A percentile compares a stretch with the other conserved stretches of the same genome.
phyloP scores from a whole-genome alignment of 2,797 vertebrate genomes.

The Rhinophrynus dorsalis region DNA sequence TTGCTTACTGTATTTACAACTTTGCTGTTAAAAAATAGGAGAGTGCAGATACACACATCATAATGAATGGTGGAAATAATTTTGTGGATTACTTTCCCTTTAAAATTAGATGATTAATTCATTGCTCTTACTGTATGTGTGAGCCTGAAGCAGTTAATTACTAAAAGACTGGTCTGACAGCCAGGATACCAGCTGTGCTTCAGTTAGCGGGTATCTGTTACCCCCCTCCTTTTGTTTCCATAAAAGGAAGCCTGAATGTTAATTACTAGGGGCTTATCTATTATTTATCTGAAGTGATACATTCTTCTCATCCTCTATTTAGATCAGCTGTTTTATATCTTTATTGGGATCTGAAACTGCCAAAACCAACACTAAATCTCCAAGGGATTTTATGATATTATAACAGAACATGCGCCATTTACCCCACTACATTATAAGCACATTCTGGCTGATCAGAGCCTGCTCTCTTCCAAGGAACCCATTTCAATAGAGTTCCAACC shows the following conservation, averaged over 20 bases:
- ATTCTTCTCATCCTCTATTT: constrained; percentile 2
- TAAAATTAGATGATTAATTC: background rate
- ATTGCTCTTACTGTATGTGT: background rate
- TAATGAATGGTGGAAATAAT: too few relatives aligned
- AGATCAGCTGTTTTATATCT: constrained; percentile 6
- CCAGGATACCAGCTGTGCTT: constrained; percentile 25
- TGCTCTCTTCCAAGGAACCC: too few relatives aligned
- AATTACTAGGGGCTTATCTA: constrained; percentile 18
- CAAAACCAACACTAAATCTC: background rate
- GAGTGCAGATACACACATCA: too few relatives aligned
- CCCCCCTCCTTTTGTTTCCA: constrained; percentile 5
- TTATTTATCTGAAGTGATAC: constrained; percentile 20
- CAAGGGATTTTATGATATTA: background rate
- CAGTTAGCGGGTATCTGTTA: constrained; percentile 1
- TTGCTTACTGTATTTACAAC: too few relatives aligned
- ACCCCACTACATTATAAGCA: too few relatives aligned
- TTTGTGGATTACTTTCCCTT: too few relatives aligned
- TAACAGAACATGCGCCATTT: background rate
- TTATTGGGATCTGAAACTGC: background rate
- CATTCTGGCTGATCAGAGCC: too few relatives aligned
- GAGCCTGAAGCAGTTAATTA: background rate
- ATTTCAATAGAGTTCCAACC: too few relatives aligned
- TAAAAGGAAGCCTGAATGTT: constrained; percentile 25
- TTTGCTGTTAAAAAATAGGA: too few relatives aligned
- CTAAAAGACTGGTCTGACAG: background rate